Evolutionary conservation across 2,113 vertebrate species (phyloP).

Genomic region (Urocolius indicus): DNA sequence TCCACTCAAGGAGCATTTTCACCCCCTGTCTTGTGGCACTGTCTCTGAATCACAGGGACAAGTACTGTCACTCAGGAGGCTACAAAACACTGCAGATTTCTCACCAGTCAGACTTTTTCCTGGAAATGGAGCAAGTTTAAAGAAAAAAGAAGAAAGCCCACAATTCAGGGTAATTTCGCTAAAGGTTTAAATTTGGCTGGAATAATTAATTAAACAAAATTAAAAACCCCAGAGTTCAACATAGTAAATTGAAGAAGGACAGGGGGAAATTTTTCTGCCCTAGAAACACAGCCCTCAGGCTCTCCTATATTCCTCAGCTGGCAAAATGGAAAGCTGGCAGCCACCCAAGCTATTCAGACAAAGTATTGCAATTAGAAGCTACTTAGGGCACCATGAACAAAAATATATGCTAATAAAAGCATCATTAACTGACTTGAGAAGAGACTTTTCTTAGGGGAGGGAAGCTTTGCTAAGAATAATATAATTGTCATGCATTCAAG

Average conservation of each 20-base stretch:
- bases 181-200: not conserved
- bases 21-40: not conserved
- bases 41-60: not conserved
- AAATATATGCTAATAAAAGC: conserved; percentile 58
- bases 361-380: conserved; percentile 57
- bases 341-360: conserved; percentile 31
- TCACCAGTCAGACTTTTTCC: not conserved
- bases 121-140: not conserved
- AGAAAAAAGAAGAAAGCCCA: not conserved
- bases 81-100: not conserved
- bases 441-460: not conserved
- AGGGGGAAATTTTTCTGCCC: conserved; percentile 4
- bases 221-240: not conserved
- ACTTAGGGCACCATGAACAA: conserved; percentile 25
- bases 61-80: not conserved
- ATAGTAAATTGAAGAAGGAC: not conserved
- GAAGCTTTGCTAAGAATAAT: not conserved
- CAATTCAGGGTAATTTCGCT: not conserved
- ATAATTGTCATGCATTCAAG: not conserved
- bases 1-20: not conserved
- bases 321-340: conserved; percentile 51
- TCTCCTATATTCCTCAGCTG: conserved; percentile 9
- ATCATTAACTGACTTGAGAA: not conserved
- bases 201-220: conserved; percentile 1
- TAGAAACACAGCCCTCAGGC: not conserved